Evolutionary conservation across 2,888 invertebrate species (phyloP).

Genomic region (Sinodicranocentrus sp.): DNA sequence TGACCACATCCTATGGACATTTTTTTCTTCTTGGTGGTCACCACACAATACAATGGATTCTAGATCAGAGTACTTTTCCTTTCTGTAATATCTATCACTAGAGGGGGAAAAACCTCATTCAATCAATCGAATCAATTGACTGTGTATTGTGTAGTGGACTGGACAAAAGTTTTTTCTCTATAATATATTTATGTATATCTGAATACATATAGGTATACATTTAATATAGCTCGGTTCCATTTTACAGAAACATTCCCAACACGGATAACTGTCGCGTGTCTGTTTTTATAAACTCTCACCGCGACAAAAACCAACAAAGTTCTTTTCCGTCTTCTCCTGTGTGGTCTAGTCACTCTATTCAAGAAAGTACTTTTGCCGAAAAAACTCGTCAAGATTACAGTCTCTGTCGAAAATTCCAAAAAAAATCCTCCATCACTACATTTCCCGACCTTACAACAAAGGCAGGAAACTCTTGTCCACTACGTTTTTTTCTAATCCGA

Average conservation of each 20-base stretch:
- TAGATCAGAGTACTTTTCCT: background rate
- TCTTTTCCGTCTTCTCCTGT: too few relatives aligned
- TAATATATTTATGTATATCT: background rate
- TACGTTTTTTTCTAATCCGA: too few relatives aligned
- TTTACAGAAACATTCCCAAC: conserved; percentile 31
- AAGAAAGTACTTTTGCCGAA: too few relatives aligned
- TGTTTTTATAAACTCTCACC: conserved; percentile 41
- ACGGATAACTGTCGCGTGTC: conserved; percentile 54
- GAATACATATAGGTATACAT: conserved; percentile 7
- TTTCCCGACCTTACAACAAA: too few relatives aligned
- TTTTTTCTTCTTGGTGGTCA: background rate
- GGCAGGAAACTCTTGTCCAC: too few relatives aligned
- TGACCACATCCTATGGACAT: conserved; percentile 15
- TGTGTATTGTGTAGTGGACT: conserved; percentile 25
- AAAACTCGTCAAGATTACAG: too few relatives aligned
- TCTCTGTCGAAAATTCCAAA: too few relatives aligned
- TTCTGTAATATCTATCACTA: conserved; percentile 13
- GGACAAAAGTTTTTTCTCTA: too few relatives aligned
- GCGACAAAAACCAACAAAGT: too few relatives aligned
- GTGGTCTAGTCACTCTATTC: too few relatives aligned
- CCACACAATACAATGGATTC: background rate
- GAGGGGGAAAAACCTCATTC: conserved; percentile 36
- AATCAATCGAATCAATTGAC: conserved; percentile 62
- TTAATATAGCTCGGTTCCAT: too few relatives aligned
- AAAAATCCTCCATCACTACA: too few relatives aligned